phyloP scores from a whole-genome alignment of 2,888 invertebrate genomes.

The Ectemnius cavifrons region DNA sequence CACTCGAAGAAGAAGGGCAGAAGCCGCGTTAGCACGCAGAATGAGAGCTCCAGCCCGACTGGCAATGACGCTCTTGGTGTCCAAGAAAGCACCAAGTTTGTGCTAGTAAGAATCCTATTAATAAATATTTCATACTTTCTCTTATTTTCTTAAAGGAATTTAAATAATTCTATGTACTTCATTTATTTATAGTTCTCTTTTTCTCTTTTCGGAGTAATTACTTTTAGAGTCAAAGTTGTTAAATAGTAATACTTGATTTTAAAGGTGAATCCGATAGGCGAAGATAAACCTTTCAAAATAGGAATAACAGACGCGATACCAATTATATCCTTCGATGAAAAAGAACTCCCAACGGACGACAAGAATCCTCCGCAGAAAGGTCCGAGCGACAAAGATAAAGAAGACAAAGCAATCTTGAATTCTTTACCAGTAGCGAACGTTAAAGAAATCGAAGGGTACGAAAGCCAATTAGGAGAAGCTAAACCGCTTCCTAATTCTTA shows the following conservation, averaged over 20 bases:
- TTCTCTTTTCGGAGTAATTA: too few species aligned
- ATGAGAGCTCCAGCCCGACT: constrained; percentile 59
- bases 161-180: too few species aligned
- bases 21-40: constrained; percentile 68
- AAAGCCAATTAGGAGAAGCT: constrained; percentile 82
- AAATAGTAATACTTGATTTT: background rate
- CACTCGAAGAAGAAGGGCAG: constrained; percentile 74
- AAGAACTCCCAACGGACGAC: constrained; percentile 60
- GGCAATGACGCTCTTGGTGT: constrained; percentile 65
- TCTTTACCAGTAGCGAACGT: constrained; percentile 72
- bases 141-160: too few species aligned
- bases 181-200: background rate
- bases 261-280: constrained; percentile 69
- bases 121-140: too few species aligned
- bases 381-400: constrained; percentile 70
- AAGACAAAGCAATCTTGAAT: constrained; percentile 71
- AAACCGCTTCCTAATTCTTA: constrained; percentile 92
- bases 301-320: constrained; percentile 83
- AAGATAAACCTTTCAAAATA: constrained; percentile 78
- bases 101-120: constrained; percentile 72
- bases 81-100: constrained; percentile 73
- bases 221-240: background rate
- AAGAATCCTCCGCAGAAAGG: constrained; percentile 63
- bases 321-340: constrained; percentile 85
- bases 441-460: constrained; percentile 73